phyloP scores from a whole-genome alignment of 2,888 invertebrate species.

The Macaria notata region DNA sequence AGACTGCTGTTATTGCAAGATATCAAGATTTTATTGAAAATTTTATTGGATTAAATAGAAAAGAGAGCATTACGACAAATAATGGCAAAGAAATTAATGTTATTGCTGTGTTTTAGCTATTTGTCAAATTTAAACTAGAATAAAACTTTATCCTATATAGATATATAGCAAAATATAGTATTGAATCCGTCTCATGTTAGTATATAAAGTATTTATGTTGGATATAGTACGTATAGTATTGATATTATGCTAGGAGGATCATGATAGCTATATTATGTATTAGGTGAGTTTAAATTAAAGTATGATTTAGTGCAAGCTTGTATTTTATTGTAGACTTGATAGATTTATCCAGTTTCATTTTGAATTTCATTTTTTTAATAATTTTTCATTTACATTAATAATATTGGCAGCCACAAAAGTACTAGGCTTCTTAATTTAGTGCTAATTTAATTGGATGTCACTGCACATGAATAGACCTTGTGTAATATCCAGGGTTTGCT shows the following conservation, averaged over 20 bases:
- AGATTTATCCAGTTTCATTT: too few species aligned
- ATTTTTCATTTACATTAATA: too few species aligned
- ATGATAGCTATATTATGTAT: constrained; percentile 16
- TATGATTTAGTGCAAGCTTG: constrained; percentile 13
- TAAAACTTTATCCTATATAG: constrained; percentile 13
- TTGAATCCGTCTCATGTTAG: constrained; percentile 32
- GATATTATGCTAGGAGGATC: constrained; percentile 9
- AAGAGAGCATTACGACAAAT: constrained; percentile 1
- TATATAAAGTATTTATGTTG: constrained; percentile 16
- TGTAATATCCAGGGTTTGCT: too few species aligned
- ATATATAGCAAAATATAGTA: constrained; percentile 13
- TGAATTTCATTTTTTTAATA: too few species aligned
- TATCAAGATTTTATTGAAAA: constrained; percentile 15
- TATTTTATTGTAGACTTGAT: not conserved
- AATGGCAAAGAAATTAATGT: constrained; percentile 2
- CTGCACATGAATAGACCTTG: too few species aligned
- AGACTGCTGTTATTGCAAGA: constrained; percentile 25
- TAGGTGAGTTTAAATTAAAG: constrained; percentile 25
- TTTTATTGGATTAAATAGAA: constrained; percentile 8
- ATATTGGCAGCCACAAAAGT: too few species aligned
- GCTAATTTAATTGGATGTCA: too few species aligned
- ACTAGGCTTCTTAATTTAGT: too few species aligned
- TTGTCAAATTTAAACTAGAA: constrained; percentile 5
- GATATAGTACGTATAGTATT: constrained; percentile 7
- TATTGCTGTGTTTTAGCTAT: constrained; percentile 19